A percentile compares a stretch with the other conserved stretches of the same genome.
phyloP scores from a whole-genome alignment of 92 coral and sea anemone species.

The Bergia sp. region DNA sequence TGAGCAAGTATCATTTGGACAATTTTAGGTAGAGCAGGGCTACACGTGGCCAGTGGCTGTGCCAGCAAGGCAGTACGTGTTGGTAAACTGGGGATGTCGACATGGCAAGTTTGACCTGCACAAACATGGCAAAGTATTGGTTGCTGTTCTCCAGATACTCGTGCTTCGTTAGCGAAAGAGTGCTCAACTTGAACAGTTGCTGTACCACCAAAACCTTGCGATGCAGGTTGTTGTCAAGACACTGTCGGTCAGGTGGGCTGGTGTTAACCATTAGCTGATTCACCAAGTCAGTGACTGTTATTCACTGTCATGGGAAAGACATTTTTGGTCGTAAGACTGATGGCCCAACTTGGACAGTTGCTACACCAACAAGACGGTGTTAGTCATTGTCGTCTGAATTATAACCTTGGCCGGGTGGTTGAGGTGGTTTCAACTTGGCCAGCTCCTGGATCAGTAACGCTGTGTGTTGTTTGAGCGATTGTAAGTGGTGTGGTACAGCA shows the following conservation, averaged over 20 bases:
- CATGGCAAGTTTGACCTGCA: background rate
- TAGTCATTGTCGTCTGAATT: conserved; percentile 34
- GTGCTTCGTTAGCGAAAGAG: background rate
- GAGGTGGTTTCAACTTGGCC: conserved; percentile 75
- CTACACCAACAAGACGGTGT: background rate
- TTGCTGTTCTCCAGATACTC: background rate
- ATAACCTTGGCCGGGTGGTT: conserved; percentile 10
- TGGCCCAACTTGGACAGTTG: background rate
- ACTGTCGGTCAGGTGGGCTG: background rate
- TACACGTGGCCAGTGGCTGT: background rate
- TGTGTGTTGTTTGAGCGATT: conserved; percentile 90
- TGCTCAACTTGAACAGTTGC: background rate
- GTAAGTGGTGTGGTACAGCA: conserved; percentile 89
- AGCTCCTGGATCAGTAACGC: conserved; percentile 80
- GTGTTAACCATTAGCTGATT: background rate
- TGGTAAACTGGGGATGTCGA: background rate
- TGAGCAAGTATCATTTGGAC: background rate
- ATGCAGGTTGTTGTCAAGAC: background rate
- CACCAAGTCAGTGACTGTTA: too few species aligned
- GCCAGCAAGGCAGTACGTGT: background rate
- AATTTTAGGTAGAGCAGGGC: background rate
- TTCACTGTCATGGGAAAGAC: too few species aligned
- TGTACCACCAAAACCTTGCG: background rate
- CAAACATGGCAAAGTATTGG: background rate
- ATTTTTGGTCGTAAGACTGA: background rate